Base-by-base conservation (phyloP, 35 echinoderm and acorn worm species). In the Patiria miniata region DNA sequence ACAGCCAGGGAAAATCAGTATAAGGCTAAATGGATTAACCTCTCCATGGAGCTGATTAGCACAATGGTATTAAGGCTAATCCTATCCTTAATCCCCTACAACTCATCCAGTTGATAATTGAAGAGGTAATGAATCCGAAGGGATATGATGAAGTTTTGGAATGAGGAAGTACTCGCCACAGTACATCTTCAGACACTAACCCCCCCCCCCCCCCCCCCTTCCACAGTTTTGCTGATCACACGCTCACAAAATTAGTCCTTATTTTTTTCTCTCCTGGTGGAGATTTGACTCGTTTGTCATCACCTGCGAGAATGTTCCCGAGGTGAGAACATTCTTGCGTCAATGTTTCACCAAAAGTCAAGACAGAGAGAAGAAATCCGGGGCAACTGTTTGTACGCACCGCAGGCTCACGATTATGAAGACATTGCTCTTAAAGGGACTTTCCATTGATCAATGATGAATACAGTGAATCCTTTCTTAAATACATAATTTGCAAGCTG, bases 11-110 rank as follows among this genome's bases (percentile, higher is more conserved):
- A 23, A 34, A 73, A 28, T 30, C 65, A 73, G 21, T 2, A 34
- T n/a, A 34, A 2, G 9, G 65, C 34, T 73, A 30, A 73, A 34
- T 30, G 26, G 65, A 22, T 73, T 73, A 28, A 73, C 65, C 65
- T 73, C 2, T 14, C 65, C 34, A 73, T 73, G 65, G 65, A 73
- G 65, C 65, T 5, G 65, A 73, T 73, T 73, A 73, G 65, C 65
- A 73, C 65, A 73, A 73, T 73, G 65, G 26, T 18, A 73, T 73
- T 73, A 73, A 8, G 65, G 65, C 65, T 34, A 73, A 73, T 73
- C 65, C 65, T 26, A 73, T 73, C 34, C 26, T 0, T 73, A 73
- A 73, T 73, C 65, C 65, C 26, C 26, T 73, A 26, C 30, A 73
- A 22, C 65, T 73, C 21, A 30, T 73, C 65, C 65, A 0, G 26